Percentiles rank a stretch among this genome's conserved stretches.
phyloP scores from a whole-genome alignment of 2,797 vertebrate genomes.

The Girardinus metallicus region DNA sequence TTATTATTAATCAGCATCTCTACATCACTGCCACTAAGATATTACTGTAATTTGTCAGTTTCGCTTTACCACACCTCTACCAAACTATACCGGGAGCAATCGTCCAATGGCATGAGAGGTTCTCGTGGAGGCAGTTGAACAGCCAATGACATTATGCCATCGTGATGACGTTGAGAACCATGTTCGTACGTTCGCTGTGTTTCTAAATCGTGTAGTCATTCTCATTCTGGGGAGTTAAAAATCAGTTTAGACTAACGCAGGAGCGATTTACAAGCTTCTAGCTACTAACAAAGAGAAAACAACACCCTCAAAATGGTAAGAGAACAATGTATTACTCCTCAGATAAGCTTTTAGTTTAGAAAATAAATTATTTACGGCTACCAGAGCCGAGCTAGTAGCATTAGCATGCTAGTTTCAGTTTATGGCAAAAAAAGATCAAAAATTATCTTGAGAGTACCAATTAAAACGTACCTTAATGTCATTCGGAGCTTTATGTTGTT shows the following conservation, averaged over 20 bases:
- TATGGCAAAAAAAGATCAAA: background rate
- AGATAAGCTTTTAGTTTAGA: fast-evolving
- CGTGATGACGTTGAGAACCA: background rate
- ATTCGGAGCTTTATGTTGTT: too few species aligned
- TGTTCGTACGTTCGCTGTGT: slow-evolving; percentile 13
- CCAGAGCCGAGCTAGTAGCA: slow-evolving; percentile 33
- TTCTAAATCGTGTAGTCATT: slow-evolving; percentile 84
- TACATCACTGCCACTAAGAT: background rate
- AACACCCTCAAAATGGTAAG: slow-evolving; percentile 16
- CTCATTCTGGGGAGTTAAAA: slow-evolving; percentile 62
- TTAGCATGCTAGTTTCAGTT: slow-evolving; percentile 13
- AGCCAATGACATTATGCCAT: slow-evolving; percentile 46
- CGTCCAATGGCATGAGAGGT: slow-evolving; percentile 44
- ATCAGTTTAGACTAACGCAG: slow-evolving; percentile 1
- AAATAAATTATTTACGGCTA: background rate
- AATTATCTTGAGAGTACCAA: background rate
- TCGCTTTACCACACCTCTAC: slow-evolving; percentile 64
- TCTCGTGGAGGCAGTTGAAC: fast-evolving
- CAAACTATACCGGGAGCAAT: slow-evolving; percentile 49
- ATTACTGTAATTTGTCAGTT: slow-evolving; percentile 34
- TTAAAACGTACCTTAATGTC: background rate
- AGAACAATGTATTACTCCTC: fast-evolving
- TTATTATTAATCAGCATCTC: background rate
- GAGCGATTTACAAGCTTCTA: background rate
- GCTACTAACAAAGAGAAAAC: background rate